A percentile compares a stretch with the other conserved stretches of the same genome.
Evolutionary conservation across 2,113 vertebrate genomes (phyloP).

Genomic region (Eidolon helvum): DNA sequence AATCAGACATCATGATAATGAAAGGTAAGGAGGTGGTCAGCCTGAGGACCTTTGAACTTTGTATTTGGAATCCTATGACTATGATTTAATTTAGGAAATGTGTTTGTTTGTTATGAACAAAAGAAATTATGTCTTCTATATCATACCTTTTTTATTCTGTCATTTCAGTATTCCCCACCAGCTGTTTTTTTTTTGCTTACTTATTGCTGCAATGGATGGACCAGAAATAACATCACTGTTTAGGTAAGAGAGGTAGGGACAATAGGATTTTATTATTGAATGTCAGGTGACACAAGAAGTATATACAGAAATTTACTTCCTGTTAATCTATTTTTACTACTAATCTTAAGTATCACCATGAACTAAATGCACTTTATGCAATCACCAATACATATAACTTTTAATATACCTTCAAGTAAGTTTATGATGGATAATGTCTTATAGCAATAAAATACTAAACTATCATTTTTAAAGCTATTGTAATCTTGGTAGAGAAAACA

Average conservation of each 20-base stretch:
- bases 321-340: neutral
- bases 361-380: neutral
- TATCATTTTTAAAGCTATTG: neutral
- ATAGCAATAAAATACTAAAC: neutral
- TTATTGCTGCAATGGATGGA: neutral
- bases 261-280: neutral
- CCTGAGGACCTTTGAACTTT: neutral
- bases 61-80: neutral
- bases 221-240: neutral
- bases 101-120: neutral
- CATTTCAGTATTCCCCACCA: neutral
- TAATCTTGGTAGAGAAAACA: neutral
- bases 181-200: neutral
- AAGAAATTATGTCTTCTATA: neutral
- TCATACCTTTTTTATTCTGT: neutral
- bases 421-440: neutral
- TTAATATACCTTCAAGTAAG: neutral
- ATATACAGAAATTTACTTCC: neutral
- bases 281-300: neutral
- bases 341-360: neutral
- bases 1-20: neutral
- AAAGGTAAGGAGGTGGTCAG: too few relatives aligned
- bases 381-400: neutral
- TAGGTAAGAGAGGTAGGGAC: neutral
- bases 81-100: neutral